Evolutionary conservation across 1,140 invertebrate species (phyloP).

Genomic region (Gryon sp.): DNA sequence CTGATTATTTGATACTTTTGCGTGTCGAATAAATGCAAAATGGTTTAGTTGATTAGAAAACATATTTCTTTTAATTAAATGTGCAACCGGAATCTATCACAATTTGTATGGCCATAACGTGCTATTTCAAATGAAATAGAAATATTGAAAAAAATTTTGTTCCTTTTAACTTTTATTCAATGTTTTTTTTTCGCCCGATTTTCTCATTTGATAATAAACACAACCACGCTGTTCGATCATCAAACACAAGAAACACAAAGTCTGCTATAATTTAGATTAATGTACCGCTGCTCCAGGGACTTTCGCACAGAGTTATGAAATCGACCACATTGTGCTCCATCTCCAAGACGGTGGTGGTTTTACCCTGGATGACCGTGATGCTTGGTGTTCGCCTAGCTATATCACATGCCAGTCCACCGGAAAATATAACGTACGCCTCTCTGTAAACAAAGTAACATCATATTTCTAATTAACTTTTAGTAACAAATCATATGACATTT

Average conservation of each 20-base stretch:
- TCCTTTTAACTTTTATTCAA: neutral
- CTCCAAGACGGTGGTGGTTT: conserved; percentile 97
- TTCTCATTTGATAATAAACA: neutral
- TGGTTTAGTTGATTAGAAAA: too few relatives aligned
- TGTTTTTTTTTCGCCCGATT: conserved; percentile 9
- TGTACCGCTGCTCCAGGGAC: conserved; percentile 93
- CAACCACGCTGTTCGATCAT: conserved; percentile 11
- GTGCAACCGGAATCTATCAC: too few relatives aligned
- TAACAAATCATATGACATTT: neutral
- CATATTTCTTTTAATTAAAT: too few relatives aligned
- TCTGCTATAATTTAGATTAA: conserved; percentile 55
- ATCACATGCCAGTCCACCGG: conserved; percentile 95
- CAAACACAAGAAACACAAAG: conserved; percentile 44
- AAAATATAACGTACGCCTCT: conserved; percentile 95
- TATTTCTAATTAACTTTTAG: neutral
- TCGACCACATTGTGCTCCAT: conserved; percentile 99
- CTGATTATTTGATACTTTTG: too few relatives aligned
- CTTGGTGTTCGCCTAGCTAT: conserved; percentile 93
- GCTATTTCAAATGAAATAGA: neutral
- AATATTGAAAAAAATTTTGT: neutral
- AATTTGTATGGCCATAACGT: too few relatives aligned
- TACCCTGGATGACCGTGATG: conserved; percentile 96
- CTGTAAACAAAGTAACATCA: conserved; percentile 77
- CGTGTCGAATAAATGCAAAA: too few relatives aligned
- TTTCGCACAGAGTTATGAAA: conserved; percentile 97